Base-by-base conservation (phyloP, 2,888 invertebrate species). In the Apodemia zela region DNA sequence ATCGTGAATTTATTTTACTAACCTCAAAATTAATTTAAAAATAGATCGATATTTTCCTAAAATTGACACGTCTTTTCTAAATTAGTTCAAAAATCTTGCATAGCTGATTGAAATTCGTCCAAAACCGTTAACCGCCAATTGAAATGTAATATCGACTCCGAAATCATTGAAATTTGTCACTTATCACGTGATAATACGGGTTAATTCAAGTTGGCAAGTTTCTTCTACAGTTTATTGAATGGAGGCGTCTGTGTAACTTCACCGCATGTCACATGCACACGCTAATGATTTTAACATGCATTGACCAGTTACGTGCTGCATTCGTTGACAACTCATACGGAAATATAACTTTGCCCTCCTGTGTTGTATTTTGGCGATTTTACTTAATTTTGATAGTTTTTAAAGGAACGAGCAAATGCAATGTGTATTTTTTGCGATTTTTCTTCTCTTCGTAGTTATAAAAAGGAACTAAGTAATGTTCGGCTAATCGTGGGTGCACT, bases 271-370 rank as follows among this genome's bases (percentile, higher is more conserved):
- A 66, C 73, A 69, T 67, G 68, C 64, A 42, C 63, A 64, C 67
- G 79, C 75, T 79, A 79, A 79, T 76, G 71, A 73, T 69, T 71
- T 68, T 67, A 70, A 72, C 82, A 84, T 80, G 80, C 78, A 72
- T 71, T 70, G 76, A 70, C 76, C 75, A 69, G 66, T 59, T 57
- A 62, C 65, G 62, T 59, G 54, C 54, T 57, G 54, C 54, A 54
- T 60, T 65, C 65, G 64, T 66, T 66, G 64, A 66, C 62, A 58
- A 45, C 25, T 62, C 45, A 29, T 15, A 29, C 45, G 17, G 45
- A 45, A 45, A 45, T 45, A 15, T 45, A n/a, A n/a, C 45, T 45
- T 45, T 6, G 45, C 6, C 8, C 45, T 45, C 45, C 8, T 17
- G n/a, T 17, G n/a, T 45, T 45, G 45, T 58, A 6, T 58, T 29